Evolutionary conservation across 2,797 vertebrate genomes (phyloP).

Genomic region (Halcyon chelicuti): DNA sequence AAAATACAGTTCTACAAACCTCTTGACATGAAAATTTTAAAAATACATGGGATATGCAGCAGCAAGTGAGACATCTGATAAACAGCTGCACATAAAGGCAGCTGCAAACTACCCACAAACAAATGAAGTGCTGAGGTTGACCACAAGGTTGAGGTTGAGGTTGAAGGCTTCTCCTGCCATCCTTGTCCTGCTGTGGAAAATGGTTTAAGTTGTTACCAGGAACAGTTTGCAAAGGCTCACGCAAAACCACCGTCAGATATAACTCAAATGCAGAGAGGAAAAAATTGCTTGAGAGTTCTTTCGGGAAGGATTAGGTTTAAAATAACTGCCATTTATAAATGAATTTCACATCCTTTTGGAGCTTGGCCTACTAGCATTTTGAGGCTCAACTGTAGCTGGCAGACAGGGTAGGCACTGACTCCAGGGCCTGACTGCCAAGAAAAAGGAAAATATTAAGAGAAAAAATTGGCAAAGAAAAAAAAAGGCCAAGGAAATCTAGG

Average conservation of each 20-base stretch:
- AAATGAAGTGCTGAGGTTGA: not conserved
- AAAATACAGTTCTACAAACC: not conserved
- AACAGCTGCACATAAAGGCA: not conserved
- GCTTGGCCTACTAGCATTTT: constrained; percentile 50
- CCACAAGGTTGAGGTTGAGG: not conserved
- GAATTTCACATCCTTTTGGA: constrained; percentile 71
- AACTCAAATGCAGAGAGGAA: not conserved
- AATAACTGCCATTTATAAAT: constrained; percentile 65
- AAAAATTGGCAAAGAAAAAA: not conserved
- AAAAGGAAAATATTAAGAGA: constrained; percentile 54
- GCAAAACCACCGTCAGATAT: constrained; percentile 24
- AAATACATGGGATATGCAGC: not conserved
- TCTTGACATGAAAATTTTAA: not conserved
- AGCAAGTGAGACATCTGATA: not conserved
- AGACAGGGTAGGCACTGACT: constrained; percentile 39
- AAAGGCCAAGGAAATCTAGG: not conserved
- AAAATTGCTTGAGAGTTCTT: constrained; percentile 48
- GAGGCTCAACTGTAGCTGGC: constrained; percentile 51
- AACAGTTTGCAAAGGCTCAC: not conserved
- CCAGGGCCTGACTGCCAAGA: constrained; percentile 58
- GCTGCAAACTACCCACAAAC: not conserved
- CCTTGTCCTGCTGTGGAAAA: not conserved
- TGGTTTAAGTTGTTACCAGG: not conserved
- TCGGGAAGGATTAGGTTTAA: constrained; percentile 49
- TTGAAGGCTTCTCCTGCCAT: not conserved